Conservation (phyloP, 2,797 vertebrate genomes). For the Brotula barbata region DNA sequence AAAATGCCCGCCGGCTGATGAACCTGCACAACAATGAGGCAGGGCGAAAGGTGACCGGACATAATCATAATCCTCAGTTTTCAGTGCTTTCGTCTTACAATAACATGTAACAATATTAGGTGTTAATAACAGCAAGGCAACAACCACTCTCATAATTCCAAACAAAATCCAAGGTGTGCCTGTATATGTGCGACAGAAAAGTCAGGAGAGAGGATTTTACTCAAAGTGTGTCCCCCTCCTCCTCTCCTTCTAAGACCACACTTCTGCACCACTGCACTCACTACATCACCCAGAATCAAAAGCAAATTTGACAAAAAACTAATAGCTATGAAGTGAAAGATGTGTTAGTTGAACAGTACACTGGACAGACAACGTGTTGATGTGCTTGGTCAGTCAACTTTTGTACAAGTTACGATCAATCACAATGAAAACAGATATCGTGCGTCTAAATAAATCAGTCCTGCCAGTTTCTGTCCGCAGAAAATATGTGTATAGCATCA, state of each 20-base stretch:
- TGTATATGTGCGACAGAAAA: conserved; percentile 41
- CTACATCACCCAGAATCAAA: conserved; percentile 22
- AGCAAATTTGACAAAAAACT: conserved; percentile 21
- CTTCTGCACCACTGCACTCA: conserved; percentile 32
- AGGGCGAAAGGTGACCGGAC: conserved; percentile 99
- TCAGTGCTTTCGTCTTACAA: too few relatives aligned
- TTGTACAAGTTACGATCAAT: conserved; percentile 4
- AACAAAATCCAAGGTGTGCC: too few relatives aligned
- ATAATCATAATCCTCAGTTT: too few relatives aligned
- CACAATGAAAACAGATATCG: too few relatives aligned
- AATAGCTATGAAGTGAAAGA: conserved; percentile 20
- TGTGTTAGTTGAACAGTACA: conserved; percentile 16
- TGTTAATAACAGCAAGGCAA: too few relatives aligned
- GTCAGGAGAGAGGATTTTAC: conserved; percentile 64
- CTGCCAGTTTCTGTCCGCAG: conserved; percentile 57
- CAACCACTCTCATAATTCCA: too few relatives aligned
- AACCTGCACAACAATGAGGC: conserved; percentile 99
- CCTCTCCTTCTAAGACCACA: conserved; percentile 33
- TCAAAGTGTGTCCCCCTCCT: conserved; percentile 52
- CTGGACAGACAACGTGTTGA: conserved; percentile 27
- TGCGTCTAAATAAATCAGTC: too few relatives aligned
- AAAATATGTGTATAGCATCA: conserved; percentile 67
- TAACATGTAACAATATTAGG: too few relatives aligned
- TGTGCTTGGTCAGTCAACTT: neutral
- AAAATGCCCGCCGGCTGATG: conserved; percentile 97